These are phyloP conservation scores for Paracanthobrama guichenoti DNA, from an alignment of 2,113 vertebrate genomes.

Conservation along the genomic window DNA sequence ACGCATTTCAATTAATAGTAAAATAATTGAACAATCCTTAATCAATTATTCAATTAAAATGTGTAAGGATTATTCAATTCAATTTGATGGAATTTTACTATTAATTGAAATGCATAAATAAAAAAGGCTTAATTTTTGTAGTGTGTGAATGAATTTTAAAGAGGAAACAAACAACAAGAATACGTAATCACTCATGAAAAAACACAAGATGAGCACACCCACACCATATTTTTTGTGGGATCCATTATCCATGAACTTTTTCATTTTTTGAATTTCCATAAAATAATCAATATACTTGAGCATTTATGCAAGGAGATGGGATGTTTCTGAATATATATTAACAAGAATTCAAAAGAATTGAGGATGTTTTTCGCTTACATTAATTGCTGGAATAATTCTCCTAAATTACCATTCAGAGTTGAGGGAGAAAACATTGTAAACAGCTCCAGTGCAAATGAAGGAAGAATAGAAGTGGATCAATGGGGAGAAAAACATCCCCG, in stretches of 20 bases:
- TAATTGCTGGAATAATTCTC: conserved; percentile 19
- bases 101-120: no score
- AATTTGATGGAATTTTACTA: no score
- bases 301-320: conserved; percentile 7
- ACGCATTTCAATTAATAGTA: no score
- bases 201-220: no score
- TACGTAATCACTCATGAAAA: no score
- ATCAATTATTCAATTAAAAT: no score
- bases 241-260: conserved; percentile 32
- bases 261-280: no score
- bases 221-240: background rate
- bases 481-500: conserved; percentile 49
- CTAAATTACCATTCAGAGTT: conserved; percentile 34
- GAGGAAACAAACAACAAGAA: conserved; percentile 4
- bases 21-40: no score
- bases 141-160: conserved; percentile 29
- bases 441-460: conserved; percentile 51
- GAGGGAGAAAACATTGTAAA: conserved; percentile 45
- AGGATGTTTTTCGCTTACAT: background rate
- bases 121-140: no score
- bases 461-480: conserved; percentile 43
- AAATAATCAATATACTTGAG: conserved; percentile 33
- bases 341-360: background rate
- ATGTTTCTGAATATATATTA: background rate
- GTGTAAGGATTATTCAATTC: no score